phyloP scores from a whole-genome alignment of 2,113 vertebrate species.

The Mus musculus region GRCm39 chr13:47779501-47780000 shows the following conservation, averaged over 20 bases:
- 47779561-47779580: neutral
- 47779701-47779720: neutral
- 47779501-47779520: neutral
- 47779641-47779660: neutral
- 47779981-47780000: no score
- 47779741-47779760: neutral
- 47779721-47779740: neutral
- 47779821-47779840: no score
- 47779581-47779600: neutral
- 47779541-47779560: neutral
- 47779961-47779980: no score
- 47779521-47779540: neutral
- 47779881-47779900: no score
- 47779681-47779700: neutral
- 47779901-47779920: no score
- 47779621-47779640: neutral
- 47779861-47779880: no score
- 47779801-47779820: no score
- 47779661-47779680: neutral
- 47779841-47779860: no score
- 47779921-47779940: no score
- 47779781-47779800: neutral
- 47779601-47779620: neutral
- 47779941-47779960: no score
- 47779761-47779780: neutral